Conservation (phyloP, 2,888 invertebrate species). For the Podabrus alpinus region DNA sequence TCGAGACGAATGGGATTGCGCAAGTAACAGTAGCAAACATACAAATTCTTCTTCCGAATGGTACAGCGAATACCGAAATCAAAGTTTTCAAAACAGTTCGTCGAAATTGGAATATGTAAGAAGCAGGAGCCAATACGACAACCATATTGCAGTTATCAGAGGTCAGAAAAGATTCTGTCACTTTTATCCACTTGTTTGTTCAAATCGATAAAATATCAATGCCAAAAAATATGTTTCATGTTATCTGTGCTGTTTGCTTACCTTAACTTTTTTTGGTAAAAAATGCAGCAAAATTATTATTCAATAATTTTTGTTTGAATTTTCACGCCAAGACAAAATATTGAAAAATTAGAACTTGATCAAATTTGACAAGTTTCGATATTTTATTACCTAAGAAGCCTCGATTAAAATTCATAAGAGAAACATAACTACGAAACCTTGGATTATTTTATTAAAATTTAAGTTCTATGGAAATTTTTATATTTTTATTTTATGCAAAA, state of each 20-base stretch:
- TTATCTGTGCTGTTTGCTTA: neutral
- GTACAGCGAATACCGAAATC: constrained; percentile 63
- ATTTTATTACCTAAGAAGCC: neutral
- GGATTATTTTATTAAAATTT: neutral
- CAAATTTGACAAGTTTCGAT: neutral
- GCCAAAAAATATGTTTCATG: neutral
- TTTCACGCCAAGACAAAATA: neutral
- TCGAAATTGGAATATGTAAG: constrained; percentile 73
- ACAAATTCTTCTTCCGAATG: constrained; percentile 57
- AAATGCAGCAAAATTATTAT: neutral
- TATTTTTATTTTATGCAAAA: neutral
- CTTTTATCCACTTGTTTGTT: neutral
- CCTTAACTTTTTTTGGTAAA: neutral
- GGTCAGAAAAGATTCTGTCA: constrained; percentile 59
- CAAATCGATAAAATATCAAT: neutral
- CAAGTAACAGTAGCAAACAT: constrained; percentile 52
- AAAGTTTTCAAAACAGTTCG: constrained; percentile 67
- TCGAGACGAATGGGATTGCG: constrained; percentile 52
- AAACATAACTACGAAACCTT: neutral
- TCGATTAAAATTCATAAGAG: neutral
- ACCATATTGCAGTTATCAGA: constrained; percentile 84
- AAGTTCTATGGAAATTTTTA: neutral
- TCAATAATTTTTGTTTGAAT: neutral
- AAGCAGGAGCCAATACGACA: constrained; percentile 83
- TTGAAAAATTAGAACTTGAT: neutral